Evolutionary conservation across 2,113 vertebrate genomes (phyloP).

Genomic region (Balaenoptera acutorostrata): DNA sequence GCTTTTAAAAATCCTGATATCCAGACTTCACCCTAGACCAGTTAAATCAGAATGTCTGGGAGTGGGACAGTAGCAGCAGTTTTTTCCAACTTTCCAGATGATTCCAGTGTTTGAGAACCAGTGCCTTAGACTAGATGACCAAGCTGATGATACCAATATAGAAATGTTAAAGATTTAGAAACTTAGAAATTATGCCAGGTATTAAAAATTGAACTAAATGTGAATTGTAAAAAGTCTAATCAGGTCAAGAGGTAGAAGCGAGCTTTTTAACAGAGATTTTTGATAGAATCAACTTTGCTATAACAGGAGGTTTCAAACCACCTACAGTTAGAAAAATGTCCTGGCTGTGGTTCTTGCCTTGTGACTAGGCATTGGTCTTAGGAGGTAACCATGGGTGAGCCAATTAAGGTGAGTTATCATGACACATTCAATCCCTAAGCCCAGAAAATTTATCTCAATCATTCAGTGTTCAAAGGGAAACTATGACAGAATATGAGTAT

Average conservation of each 20-base stretch:
- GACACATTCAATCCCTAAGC: not conserved
- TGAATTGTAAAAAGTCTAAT: not conserved
- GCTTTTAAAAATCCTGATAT: not conserved
- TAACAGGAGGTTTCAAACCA: not conserved
- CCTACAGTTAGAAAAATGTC: not conserved
- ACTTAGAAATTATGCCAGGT: not conserved
- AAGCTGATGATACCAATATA: not conserved
- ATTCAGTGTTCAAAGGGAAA: not conserved
- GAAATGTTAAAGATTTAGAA: not conserved
- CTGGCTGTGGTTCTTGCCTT: not conserved
- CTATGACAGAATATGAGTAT: not conserved
- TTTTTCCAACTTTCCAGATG: not conserved
- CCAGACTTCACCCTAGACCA: not conserved
- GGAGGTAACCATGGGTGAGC: not conserved
- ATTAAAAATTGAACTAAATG: conserved; percentile 26
- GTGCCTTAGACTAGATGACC: not conserved
- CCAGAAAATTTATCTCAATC: not conserved
- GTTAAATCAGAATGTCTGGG: not conserved
- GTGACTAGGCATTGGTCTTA: not conserved
- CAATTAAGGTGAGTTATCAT: not conserved
- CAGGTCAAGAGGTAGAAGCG: not conserved
- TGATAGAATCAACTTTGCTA: not conserved
- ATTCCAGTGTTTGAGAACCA: conserved; percentile 14
- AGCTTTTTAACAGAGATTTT: conserved; percentile 27
- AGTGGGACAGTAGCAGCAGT: not conserved